Conservation (phyloP, 2,797 vertebrate species). For the Oreochromis mossambicus region DNA sequence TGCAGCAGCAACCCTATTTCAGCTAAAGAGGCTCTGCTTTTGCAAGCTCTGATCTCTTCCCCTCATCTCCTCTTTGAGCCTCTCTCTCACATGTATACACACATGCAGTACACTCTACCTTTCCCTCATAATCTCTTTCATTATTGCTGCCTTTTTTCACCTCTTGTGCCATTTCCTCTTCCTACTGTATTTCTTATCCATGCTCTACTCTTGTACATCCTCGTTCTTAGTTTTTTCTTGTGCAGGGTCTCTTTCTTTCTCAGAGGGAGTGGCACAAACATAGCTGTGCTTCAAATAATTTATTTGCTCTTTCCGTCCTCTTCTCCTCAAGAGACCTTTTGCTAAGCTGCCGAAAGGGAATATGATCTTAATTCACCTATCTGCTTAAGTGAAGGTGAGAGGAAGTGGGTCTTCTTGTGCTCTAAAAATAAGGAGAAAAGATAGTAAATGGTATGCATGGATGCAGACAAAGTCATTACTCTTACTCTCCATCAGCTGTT, state of each 20-base stretch:
- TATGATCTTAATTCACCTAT: conserved; percentile 21
- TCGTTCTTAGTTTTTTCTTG: not conserved
- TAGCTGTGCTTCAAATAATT: conserved; percentile 44
- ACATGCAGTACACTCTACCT: not conserved
- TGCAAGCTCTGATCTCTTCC: not conserved
- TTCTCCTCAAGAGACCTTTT: conserved; percentile 5
- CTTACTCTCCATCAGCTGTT: conserved; percentile 25
- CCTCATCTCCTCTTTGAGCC: not conserved
- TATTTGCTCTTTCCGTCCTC: conserved; percentile 23
- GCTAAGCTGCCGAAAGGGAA: conserved; percentile 13
- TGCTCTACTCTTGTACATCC: not conserved
- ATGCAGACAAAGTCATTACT: not conserved
- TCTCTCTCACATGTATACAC: not conserved
- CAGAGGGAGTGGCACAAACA: conserved; percentile 9
- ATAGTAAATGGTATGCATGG: not conserved
- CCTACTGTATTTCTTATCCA: not conserved
- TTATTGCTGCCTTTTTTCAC: not conserved
- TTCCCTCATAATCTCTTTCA: not conserved
- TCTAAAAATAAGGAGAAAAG: not conserved
- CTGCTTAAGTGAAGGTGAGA: conserved; percentile 35
- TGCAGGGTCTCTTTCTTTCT: not conserved
- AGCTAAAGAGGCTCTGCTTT: not conserved
- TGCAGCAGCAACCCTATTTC: not conserved
- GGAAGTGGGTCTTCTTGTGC: not conserved
- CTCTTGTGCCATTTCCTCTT: not conserved